Evolutionary conservation across 2,888 invertebrate genomes (phyloP).

Genomic region (Drosophila anomalata): DNA sequence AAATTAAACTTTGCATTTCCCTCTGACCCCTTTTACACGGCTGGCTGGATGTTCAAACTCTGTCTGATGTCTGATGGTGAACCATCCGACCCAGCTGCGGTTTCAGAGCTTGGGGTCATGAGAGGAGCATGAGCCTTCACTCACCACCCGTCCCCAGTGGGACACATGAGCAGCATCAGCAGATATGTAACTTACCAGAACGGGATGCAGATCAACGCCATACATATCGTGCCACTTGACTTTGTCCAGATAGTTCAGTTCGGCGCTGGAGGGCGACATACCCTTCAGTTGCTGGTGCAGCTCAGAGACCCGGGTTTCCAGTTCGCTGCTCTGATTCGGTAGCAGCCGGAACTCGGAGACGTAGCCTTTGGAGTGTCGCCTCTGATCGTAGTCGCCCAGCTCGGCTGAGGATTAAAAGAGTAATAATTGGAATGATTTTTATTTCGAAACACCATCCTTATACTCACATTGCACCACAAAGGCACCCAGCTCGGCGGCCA

Average conservation of each 20-base stretch:
- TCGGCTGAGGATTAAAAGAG: slow-evolving; percentile 89
- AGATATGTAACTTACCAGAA: slow-evolving; percentile 88
- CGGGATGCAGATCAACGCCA: slow-evolving; percentile 98
- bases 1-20: slow-evolving; percentile 75
- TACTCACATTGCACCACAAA: slow-evolving; percentile 97
- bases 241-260: slow-evolving; percentile 97
- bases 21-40: slow-evolving; percentile 65
- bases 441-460: neutral
- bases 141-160: neutral
- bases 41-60: slow-evolving; percentile 22
- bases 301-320: slow-evolving; percentile 94
- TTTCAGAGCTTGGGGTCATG: neutral
- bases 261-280: slow-evolving; percentile 92
- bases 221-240: slow-evolving; percentile 99
- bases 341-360: slow-evolving; percentile 97
- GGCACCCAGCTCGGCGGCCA: slow-evolving; percentile 95
- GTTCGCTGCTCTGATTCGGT: slow-evolving; percentile 95
- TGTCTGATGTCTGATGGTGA: slow-evolving; percentile 30
- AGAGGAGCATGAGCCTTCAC: neutral
- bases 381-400: slow-evolving; percentile 96
- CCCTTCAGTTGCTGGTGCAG: slow-evolving; percentile 93
- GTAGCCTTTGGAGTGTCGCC: slow-evolving; percentile 94
- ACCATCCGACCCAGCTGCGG: slow-evolving; percentile 30
- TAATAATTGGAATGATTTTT: neutral
- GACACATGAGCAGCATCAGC: slow-evolving; percentile 16